Conservation (phyloP, 2,797 vertebrate genomes). For the Leuciscus waleckii region DNA sequence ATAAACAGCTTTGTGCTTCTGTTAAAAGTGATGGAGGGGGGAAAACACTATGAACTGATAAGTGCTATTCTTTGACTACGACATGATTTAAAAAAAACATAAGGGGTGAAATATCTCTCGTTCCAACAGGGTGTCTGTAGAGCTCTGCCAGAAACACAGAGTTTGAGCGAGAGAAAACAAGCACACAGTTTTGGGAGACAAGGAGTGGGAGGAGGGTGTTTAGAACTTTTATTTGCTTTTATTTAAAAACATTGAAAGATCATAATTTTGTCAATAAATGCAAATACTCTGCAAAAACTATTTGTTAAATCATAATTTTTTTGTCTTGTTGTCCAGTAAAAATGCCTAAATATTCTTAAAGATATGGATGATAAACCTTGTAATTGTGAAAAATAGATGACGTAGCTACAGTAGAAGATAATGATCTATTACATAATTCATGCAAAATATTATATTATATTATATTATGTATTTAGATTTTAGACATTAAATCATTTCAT, state of each 20-base stretch:
- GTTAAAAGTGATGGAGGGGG: conserved; percentile 35
- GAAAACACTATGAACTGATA: conserved; percentile 42
- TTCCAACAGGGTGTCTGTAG: conserved; percentile 36
- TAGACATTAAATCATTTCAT: too few relatives aligned
- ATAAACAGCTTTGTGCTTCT: conserved; percentile 53
- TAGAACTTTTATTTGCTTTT: conserved; percentile 15
- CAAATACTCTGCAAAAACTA: background rate
- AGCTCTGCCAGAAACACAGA: conserved; percentile 29
- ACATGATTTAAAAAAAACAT: conserved; percentile 36
- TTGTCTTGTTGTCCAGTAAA: background rate
- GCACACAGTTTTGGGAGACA: background rate
- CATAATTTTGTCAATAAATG: background rate
- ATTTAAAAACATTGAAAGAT: conserved; percentile 7
- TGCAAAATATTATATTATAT: too few relatives aligned
- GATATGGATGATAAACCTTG: background rate
- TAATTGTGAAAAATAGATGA: background rate
- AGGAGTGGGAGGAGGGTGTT: conserved; percentile 10
- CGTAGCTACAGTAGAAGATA: too few relatives aligned
- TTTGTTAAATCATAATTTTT: background rate
- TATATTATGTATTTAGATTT: too few relatives aligned
- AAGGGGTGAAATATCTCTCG: conserved; percentile 32
- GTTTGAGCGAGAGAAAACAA: background rate
- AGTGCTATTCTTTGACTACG: conserved; percentile 38
- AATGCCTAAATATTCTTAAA: background rate
- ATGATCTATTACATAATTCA: too few relatives aligned